phyloP scores from a whole-genome alignment of 2,113 vertebrate genomes.

The Chaetorhynchus papuensis region DNA sequence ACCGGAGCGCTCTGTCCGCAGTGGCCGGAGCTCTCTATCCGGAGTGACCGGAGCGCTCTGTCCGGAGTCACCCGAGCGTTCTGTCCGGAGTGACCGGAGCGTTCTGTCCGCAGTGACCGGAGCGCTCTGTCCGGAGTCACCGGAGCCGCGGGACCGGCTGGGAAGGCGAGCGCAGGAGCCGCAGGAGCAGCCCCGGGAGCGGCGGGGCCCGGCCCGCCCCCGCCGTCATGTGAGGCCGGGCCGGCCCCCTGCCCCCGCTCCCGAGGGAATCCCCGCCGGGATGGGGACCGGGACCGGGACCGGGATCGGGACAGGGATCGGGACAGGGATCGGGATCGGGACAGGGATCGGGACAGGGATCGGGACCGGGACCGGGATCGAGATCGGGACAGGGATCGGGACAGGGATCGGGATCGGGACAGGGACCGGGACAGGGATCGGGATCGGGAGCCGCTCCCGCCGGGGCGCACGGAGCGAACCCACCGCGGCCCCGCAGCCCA shows the following conservation, averaged over 20 bases:
- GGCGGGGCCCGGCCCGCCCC: neutral
- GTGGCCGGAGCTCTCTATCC: neutral
- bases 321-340: neutral
- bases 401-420: accelerated
- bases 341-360: neutral
- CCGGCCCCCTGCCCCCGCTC: neutral
- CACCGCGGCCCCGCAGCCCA: neutral
- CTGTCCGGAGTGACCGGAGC: neutral
- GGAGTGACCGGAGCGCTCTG: neutral
- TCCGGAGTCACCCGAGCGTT: too few relatives aligned
- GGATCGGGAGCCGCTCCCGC: neutral
- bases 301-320: neutral
- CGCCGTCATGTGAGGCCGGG: neutral
- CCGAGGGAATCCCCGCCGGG: neutral
- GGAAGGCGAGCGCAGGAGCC: neutral
- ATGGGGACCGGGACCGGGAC: neutral
- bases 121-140: neutral
- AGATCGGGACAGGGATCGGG: too few relatives aligned
- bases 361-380: neutral
- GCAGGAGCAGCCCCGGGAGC: neutral
- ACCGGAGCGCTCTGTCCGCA: neutral
- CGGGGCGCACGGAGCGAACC: neutral
- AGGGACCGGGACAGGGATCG: too few relatives aligned
- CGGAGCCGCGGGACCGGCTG: neutral
- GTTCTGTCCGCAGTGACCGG: too few relatives aligned